Conservation (phyloP, 2,888 invertebrate species). For the Germaria angustata region DNA sequence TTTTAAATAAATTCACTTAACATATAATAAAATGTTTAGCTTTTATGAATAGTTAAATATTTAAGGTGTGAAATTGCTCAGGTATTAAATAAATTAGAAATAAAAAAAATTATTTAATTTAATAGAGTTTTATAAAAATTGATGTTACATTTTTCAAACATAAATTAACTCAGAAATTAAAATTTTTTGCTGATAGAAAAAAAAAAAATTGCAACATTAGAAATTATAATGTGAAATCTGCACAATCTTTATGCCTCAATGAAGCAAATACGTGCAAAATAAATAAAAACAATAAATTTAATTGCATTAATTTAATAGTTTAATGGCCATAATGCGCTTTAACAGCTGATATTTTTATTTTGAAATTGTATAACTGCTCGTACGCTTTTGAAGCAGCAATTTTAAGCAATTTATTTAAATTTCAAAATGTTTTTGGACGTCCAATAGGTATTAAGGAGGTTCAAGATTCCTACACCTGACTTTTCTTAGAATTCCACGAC, state of each 20-base stretch:
- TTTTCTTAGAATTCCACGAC: too few species aligned
- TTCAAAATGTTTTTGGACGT: neutral
- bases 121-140: neutral
- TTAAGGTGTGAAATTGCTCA: slow-evolving; percentile 33
- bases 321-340: slow-evolving; percentile 27
- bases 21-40: neutral
- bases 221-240: neutral
- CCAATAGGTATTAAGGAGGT: neutral
- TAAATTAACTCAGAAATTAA: neutral
- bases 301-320: slow-evolving; percentile 14
- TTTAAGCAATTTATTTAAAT: neutral
- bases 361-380: neutral
- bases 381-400: neutral
- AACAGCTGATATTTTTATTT: neutral
- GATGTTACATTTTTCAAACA: neutral
- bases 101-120: neutral
- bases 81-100: neutral
- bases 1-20: neutral
- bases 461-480: neutral
- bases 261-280: neutral
- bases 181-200: neutral
- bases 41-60: neutral
- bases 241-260: slow-evolving; percentile 18
- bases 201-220: neutral
- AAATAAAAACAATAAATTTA: neutral